Evolutionary conservation across 2,797 vertebrate genomes (phyloP).

Genomic region (Paratrypauchen microcephalus): DNA sequence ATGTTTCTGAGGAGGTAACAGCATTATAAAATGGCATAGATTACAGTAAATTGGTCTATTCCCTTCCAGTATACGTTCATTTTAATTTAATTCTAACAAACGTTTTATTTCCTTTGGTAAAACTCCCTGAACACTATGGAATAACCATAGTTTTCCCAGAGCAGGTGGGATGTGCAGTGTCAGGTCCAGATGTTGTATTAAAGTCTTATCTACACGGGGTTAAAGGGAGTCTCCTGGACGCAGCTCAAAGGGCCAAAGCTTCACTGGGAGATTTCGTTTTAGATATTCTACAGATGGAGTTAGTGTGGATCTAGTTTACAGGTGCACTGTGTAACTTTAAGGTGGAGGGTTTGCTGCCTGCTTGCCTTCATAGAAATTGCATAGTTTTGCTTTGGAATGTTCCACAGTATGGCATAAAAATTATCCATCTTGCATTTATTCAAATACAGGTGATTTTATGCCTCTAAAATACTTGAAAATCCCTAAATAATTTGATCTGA

Average conservation of each 20-base stretch:
- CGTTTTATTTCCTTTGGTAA: not conserved
- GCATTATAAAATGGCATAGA: too few species aligned
- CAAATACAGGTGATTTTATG: too few species aligned
- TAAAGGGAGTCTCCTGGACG: not conserved
- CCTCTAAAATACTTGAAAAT: too few species aligned
- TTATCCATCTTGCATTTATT: too few species aligned
- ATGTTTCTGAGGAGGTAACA: too few species aligned
- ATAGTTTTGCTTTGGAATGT: too few species aligned
- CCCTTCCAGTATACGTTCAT: too few species aligned
- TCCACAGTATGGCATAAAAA: too few species aligned
- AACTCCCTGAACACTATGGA: not conserved
- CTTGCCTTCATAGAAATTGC: too few species aligned
- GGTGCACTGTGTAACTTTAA: too few species aligned
- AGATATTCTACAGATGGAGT: not conserved
- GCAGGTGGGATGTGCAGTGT: slow-evolving; percentile 5
- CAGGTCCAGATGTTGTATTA: not conserved
- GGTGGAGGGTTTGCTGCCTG: not conserved
- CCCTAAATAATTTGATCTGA: too few species aligned
- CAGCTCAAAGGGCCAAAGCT: not conserved
- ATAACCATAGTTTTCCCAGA: not conserved
- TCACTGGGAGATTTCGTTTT: slow-evolving; percentile 6
- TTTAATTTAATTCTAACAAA: not conserved
- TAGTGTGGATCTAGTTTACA: not conserved
- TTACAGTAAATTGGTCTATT: too few species aligned
- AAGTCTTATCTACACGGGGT: not conserved